phyloP scores from a whole-genome alignment of 1,140 invertebrate genomes.

The Drosophila pseudoananassae region DNA sequence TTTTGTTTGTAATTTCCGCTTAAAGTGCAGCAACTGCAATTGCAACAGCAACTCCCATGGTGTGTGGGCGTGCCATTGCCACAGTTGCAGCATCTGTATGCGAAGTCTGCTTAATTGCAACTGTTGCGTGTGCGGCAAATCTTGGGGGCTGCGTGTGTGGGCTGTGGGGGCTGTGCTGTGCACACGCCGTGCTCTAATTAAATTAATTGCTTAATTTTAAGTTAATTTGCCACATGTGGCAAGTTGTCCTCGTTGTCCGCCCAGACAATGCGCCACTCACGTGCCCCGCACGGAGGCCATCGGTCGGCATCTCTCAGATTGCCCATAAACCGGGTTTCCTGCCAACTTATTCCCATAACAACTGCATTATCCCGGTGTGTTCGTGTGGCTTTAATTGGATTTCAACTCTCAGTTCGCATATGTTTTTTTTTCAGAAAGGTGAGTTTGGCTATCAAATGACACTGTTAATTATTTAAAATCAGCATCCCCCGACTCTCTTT shows the following conservation, averaged over 20 bases:
- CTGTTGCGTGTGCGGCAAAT: slow-evolving; percentile 61
- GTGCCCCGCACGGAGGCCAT: slow-evolving; percentile 36
- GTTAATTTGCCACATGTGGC: slow-evolving; percentile 81
- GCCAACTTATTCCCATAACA: slow-evolving; percentile 35
- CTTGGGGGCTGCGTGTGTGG: slow-evolving; percentile 41
- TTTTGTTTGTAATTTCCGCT: slow-evolving; percentile 74
- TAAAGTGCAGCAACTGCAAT: slow-evolving; percentile 40
- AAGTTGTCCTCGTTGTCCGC: slow-evolving; percentile 53
- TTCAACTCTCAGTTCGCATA: slow-evolving; percentile 12
- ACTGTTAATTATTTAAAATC: background rate
- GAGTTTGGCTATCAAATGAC: background rate
- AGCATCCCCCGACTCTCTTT: no score
- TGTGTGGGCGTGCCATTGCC: slow-evolving; percentile 6
- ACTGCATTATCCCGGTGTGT: slow-evolving; percentile 39
- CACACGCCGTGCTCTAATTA: slow-evolving; percentile 67
- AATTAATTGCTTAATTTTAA: slow-evolving; percentile 82
- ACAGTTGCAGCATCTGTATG: slow-evolving; percentile 18
- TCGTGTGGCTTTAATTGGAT: slow-evolving; percentile 18
- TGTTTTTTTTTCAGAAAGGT: background rate
- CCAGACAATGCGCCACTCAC: slow-evolving; percentile 35
- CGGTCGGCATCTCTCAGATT: slow-evolving; percentile 42
- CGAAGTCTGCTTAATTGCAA: slow-evolving; percentile 62
- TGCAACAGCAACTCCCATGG: slow-evolving; percentile 33
- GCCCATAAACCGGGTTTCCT: slow-evolving; percentile 58
- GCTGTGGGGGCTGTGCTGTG: slow-evolving; percentile 6